These are phyloP conservation scores for Dolichallabes microphthalmus DNA, from an alignment of 2,113 vertebrate genomes.

Conservation along the genomic window DNA sequence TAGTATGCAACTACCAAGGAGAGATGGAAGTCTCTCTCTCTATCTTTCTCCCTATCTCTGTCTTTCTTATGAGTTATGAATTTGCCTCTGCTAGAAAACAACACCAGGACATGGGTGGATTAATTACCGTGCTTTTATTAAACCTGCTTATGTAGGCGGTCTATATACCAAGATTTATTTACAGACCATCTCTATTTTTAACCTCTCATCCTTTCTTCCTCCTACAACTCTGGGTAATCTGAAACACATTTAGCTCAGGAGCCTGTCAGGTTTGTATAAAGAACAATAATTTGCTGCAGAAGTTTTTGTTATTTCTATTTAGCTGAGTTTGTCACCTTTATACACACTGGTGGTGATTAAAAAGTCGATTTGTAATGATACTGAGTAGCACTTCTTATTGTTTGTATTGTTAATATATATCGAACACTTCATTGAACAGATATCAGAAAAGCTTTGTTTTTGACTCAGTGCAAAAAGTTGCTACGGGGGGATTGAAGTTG, in stretches of 20 bases:
- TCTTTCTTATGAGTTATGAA: conserved; percentile 55
- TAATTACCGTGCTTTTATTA: conserved; percentile 58
- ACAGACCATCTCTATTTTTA: conserved; percentile 50
- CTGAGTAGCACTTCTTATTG: not conserved
- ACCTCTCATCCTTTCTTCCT: conserved; percentile 28
- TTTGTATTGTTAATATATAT: not conserved
- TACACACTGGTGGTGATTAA: not conserved
- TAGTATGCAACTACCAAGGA: no score
- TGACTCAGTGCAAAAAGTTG: not conserved
- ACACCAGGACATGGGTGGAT: conserved; percentile 44
- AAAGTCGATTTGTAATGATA: not conserved
- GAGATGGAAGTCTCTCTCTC: not conserved
- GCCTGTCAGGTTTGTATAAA: not conserved
- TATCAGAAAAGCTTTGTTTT: not conserved
- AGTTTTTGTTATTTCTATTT: not conserved
- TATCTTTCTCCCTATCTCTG: not conserved
- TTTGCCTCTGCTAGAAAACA: conserved; percentile 47
- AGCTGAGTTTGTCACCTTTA: not conserved
- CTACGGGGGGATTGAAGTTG: not conserved
- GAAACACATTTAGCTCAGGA: conserved; percentile 4
- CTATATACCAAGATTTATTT: conserved; percentile 49
- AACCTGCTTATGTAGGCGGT: conserved; percentile 55
- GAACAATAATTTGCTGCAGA: not conserved
- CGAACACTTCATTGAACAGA: not conserved
- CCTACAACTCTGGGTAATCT: conserved; percentile 7